Evolutionary conservation across 2,888 invertebrate genomes (phyloP).

Genomic region (Strigamia crassipes): DNA sequence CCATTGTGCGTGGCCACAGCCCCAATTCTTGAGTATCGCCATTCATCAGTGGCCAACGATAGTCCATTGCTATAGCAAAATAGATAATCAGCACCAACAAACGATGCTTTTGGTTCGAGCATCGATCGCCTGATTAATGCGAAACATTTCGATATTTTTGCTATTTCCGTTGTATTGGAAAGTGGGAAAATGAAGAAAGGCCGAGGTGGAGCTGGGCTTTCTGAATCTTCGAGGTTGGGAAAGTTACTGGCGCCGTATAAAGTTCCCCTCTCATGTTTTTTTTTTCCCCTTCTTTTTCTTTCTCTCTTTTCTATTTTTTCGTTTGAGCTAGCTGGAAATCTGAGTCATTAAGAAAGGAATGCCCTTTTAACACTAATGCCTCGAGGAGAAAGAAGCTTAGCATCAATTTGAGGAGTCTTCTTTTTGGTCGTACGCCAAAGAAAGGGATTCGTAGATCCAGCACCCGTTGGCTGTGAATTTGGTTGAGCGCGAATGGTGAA

Average conservation of each 20-base stretch:
- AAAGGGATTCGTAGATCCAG: conserved; percentile 1
- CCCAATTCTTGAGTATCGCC: not conserved
- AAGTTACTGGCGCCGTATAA: not conserved
- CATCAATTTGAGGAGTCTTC: conserved; percentile 33
- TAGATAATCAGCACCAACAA: not conserved
- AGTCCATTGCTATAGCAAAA: not conserved
- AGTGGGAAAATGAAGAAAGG: not conserved
- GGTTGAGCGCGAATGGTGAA: not conserved
- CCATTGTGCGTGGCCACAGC: conserved; percentile 26
- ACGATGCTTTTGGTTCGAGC: not conserved
- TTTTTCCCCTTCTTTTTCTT: not conserved
- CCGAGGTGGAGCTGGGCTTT: not conserved
- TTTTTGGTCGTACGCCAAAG: conserved; percentile 31
- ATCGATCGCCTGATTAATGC: not conserved
- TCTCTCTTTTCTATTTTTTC: not conserved
- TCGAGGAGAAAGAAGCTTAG: conserved; percentile 36
- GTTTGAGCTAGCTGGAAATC: conserved; percentile 19
- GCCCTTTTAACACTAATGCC: conserved; percentile 43
- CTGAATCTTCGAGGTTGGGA: not conserved
- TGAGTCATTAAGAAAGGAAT: conserved; percentile 41
- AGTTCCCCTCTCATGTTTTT: not conserved
- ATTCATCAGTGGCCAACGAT: conserved; percentile 11
- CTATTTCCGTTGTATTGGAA: not conserved
- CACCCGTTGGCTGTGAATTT: conserved; percentile 5
- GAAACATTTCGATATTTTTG: not conserved